These are phyloP conservation scores for Chionodraco myersi DNA, from an alignment of 2,113 vertebrate species.

Conservation along the genomic window DNA sequence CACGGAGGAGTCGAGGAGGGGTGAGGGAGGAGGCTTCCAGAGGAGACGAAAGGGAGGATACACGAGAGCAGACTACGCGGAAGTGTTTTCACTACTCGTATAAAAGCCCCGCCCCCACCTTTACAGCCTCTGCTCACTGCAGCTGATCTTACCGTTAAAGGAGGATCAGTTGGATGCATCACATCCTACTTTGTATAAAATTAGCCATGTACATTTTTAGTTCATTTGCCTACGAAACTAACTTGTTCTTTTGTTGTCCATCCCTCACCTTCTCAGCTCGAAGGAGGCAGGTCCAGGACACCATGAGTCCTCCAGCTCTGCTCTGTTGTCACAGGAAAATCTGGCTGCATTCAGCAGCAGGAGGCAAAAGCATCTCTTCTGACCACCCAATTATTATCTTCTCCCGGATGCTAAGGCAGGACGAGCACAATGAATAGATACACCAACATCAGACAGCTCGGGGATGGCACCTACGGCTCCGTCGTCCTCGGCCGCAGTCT, in stretches of 20 bases:
- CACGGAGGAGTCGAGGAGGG: no score
- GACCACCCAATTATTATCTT: slow-evolving; percentile 46
- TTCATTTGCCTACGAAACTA: neutral
- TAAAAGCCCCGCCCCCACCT: no score
- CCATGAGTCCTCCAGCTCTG: slow-evolving; percentile 87
- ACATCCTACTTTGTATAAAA: neutral
- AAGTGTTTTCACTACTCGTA: no score
- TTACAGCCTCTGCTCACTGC: no score
- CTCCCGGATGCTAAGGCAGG: slow-evolving; percentile 76
- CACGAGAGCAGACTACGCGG: no score
- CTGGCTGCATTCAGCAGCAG: slow-evolving; percentile 87
- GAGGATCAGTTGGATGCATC: no score
- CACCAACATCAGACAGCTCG: slow-evolving; percentile 93
- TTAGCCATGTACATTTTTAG: neutral
- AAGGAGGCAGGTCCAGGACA: slow-evolving; percentile 84
- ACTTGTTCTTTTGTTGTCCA: neutral
- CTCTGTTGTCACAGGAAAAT: slow-evolving; percentile 91
- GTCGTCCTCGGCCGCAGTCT: slow-evolving; percentile 94
- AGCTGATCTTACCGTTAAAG: no score
- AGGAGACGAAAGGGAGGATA: no score
- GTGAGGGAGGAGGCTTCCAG: no score
- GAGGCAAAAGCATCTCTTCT: slow-evolving; percentile 43
- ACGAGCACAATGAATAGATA: slow-evolving; percentile 93
- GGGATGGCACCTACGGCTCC: slow-evolving; percentile 96
- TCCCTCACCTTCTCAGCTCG: slow-evolving; percentile 44